phyloP scores from a whole-genome alignment of 2,113 vertebrate genomes.

The Neoarius graeffei region DNA sequence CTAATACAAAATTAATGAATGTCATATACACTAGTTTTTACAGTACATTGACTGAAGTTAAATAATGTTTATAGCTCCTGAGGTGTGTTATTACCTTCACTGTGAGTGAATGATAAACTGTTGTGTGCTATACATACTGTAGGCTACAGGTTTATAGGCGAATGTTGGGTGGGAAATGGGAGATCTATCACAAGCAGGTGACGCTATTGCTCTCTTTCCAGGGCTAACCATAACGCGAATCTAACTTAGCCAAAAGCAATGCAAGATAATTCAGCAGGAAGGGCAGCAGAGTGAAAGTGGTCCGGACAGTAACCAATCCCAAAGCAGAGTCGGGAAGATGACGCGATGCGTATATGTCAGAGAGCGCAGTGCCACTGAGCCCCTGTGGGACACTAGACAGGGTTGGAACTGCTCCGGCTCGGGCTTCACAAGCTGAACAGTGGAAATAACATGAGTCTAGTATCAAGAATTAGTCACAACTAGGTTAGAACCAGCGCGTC shows the following conservation, averaged over 20 bases:
- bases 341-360: neutral
- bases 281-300: conserved; percentile 31
- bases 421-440: neutral
- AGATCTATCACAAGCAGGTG: conserved; percentile 39
- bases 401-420: neutral
- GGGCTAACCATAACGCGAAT: neutral
- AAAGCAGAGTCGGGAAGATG: conserved; percentile 6
- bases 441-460: neutral
- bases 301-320: conserved; percentile 41
- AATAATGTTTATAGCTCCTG: neutral
- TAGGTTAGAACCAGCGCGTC: neutral
- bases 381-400: conserved; percentile 17
- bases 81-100: neutral
- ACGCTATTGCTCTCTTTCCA: conserved; percentile 44
- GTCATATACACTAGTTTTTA: neutral
- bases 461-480: neutral
- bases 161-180: neutral
- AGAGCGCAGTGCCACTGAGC: neutral
- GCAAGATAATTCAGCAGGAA: conserved; percentile 1
- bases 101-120: neutral
- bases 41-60: neutral
- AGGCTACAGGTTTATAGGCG: neutral
- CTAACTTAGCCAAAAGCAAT: neutral
- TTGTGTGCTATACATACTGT: neutral
- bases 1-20: neutral